Base-by-base conservation (phyloP, 2,888 invertebrate genomes). In the Leptinotarsa peninsularis region DNA sequence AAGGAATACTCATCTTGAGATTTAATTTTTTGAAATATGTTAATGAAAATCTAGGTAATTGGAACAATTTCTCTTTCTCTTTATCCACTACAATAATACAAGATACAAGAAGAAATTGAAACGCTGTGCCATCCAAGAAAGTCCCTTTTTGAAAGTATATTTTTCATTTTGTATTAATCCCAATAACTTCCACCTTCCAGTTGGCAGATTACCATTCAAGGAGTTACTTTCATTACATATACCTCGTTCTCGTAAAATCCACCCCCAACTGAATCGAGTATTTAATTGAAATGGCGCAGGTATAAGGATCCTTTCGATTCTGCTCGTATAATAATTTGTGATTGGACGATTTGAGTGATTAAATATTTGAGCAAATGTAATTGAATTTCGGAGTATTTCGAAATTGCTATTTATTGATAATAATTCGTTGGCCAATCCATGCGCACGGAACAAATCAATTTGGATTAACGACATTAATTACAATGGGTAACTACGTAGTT, bases 271-370 rank as follows among this genome's bases (percentile, higher is more conserved):
- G 13, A 63, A 63, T 14, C 13, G 13, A 63, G 21, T 63, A 43
- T 5, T 33, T 63, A n/a, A 63, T 63, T 63, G 43, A 63, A 63
- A 63, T 63, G 10, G 43, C n/a, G 43, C 63, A 63, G 43, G 33
- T 63, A 60, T 63, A n/a, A 3, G 18, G 43, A 63, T 63, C 23
- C 15, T 23, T 58, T 58, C 58, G 15, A 63, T 10, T 43, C 43
- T 43, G 63, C 63, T n/a, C 43, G 3, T 13, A 43, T 27, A 63
- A 63, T 18, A 43, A 43, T 63, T 10, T 43, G 17, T 63, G 43
- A 63, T 63, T 63, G 63, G 27, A 43, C 27, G 27, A n/a, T 63
- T 63, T 10, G 7, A 43, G 63, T 63, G 43, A 27, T 43, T 43
- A 18, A 63, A 63, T 43, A 63, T 63, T 63, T 63, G 33, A 63